A percentile compares a stretch with the other conserved stretches of the same genome.
phyloP scores from a whole-genome alignment of 2,797 vertebrate species.

The Scomberomorus guttatus region DNA sequence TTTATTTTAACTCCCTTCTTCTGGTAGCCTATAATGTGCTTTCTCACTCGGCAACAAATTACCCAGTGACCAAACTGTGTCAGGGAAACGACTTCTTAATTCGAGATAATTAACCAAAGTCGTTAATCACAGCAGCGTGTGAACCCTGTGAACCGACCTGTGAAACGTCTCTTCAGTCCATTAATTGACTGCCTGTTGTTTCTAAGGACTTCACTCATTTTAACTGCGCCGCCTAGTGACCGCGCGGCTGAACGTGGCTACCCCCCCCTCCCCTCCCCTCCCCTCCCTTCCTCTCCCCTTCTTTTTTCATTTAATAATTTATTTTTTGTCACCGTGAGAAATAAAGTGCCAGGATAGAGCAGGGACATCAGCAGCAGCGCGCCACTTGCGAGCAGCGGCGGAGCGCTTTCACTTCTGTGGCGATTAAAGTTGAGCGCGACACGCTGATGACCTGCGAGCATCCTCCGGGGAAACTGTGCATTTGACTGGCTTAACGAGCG shows the following conservation, averaged over 20 bases:
- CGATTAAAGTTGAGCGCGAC: constrained; percentile 69
- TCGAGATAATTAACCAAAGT: constrained; percentile 54
- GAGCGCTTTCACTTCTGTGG: constrained; percentile 50
- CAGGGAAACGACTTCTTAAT: constrained; percentile 40
- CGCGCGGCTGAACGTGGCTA: constrained; percentile 23
- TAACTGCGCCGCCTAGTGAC: constrained; percentile 74
- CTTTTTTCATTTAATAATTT: constrained; percentile 56
- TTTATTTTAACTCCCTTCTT: neutral
- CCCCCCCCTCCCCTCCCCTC: neutral
- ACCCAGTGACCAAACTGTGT: constrained; percentile 29
- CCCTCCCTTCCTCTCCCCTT: neutral
- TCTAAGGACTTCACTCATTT: neutral
- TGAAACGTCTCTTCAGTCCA: constrained; percentile 9
- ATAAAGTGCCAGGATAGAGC: constrained; percentile 71
- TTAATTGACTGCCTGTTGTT: constrained; percentile 58
- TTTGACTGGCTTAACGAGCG: constrained; percentile 62
- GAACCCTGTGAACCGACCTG: constrained; percentile 41
- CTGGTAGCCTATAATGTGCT: neutral
- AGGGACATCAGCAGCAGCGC: constrained; percentile 47
- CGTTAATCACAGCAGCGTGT: constrained; percentile 42
- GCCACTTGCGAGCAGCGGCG: constrained; percentile 37
- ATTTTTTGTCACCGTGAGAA: constrained; percentile 59
- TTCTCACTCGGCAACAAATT: constrained; percentile 24
- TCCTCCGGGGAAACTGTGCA: constrained; percentile 61
- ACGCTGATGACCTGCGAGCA: constrained; percentile 57